phyloP scores from a whole-genome alignment of 2,797 vertebrate genomes.

The Labeo calbasu region DNA sequence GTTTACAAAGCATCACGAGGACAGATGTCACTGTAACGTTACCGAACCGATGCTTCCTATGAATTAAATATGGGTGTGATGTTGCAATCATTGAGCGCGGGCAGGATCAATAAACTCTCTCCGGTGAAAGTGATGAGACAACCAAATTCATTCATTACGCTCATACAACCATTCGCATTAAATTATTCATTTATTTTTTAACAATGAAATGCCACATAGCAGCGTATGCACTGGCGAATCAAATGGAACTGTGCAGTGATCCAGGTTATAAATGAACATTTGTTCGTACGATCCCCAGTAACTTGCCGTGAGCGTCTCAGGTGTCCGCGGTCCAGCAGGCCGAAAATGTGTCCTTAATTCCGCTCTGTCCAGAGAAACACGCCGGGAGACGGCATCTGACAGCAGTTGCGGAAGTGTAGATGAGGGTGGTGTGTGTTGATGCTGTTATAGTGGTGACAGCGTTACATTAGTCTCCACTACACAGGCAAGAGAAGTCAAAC shows the following conservation, averaged over 20 bases:
- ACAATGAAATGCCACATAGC: background rate
- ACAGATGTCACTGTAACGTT: background rate
- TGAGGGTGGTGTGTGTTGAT: conserved; percentile 14
- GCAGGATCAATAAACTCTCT: conserved; percentile 41
- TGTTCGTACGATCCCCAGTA: background rate
- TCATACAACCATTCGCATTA: background rate
- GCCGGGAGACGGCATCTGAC: conserved; percentile 1
- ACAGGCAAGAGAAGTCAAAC: conserved; percentile 23
- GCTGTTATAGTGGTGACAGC: conserved; percentile 7
- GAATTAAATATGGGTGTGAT: background rate
- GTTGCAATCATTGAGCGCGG: background rate
- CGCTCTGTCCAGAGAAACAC: background rate
- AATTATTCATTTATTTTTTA: background rate
- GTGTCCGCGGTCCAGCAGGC: conserved; percentile 30
- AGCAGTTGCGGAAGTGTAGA: conserved; percentile 22
- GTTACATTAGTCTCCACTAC: background rate
- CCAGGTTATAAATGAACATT: background rate
- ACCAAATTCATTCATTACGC: background rate
- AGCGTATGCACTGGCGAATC: background rate
- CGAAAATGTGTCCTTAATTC: conserved; percentile 16
- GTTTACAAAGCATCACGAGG: background rate
- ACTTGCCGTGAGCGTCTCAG: conserved; percentile 26
- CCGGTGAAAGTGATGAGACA: conserved; percentile 26
- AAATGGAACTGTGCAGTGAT: background rate
- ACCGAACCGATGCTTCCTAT: background rate